Conservation (phyloP, 2,888 invertebrate genomes). For the Acheta domesticus region DNA sequence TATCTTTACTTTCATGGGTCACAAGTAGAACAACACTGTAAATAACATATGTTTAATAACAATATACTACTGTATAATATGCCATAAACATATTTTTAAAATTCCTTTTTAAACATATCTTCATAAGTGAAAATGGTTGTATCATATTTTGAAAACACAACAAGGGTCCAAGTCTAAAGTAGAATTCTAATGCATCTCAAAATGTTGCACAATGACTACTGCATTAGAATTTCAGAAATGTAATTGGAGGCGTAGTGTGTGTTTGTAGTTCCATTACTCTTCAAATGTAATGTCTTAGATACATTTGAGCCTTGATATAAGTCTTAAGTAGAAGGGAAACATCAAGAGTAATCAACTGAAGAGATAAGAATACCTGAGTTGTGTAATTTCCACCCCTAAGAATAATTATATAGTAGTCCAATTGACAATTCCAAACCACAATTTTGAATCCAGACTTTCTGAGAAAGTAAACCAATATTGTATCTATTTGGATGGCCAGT, state of each 20-base stretch:
- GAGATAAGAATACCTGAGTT: too few species aligned
- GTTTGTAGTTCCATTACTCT: background rate
- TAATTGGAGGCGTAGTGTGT: background rate
- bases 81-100: constrained; percentile 11
- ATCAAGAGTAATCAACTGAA: too few species aligned
- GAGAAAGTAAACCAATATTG: too few species aligned
- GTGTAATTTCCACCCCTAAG: too few species aligned
- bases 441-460: too few species aligned
- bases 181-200: background rate
- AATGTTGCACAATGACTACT: background rate
- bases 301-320: too few species aligned
- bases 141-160: background rate
- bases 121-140: background rate
- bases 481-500: too few species aligned
- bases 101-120: constrained; percentile 5
- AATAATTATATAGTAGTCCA: too few species aligned
- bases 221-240: background rate
- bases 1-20: background rate
- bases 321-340: too few species aligned
- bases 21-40: background rate
- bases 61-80: background rate
- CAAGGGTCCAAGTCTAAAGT: background rate
- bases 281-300: too few species aligned
- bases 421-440: too few species aligned
- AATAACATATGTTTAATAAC: constrained; percentile 1